A percentile compares a stretch with the other conserved stretches of the same genome.
Conservation (phyloP, 2,797 vertebrate species). For the Acrocephalus scirpaceus region DNA sequence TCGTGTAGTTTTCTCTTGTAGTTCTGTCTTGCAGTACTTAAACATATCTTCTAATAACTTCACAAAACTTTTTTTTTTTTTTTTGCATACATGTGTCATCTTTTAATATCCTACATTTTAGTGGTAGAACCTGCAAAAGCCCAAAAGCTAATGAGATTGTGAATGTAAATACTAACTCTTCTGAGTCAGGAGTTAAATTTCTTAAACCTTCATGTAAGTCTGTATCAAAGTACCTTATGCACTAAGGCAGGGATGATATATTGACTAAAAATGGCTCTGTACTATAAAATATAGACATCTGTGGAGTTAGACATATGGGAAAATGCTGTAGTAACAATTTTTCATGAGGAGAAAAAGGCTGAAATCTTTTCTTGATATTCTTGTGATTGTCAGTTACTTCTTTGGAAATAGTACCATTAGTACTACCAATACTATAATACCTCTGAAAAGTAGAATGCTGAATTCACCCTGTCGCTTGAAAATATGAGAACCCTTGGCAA, state of each 20-base stretch:
- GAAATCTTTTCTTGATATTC: background rate
- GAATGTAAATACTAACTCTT: background rate
- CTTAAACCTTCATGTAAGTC: background rate
- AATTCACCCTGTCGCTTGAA: background rate
- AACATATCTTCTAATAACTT: background rate
- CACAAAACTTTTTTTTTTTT: background rate
- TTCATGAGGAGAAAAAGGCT: background rate
- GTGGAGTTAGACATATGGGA: background rate
- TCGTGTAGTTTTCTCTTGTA: background rate
- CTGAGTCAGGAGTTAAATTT: background rate
- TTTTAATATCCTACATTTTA: background rate
- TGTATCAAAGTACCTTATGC: background rate
- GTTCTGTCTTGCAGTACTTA: background rate
- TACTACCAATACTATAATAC: background rate
- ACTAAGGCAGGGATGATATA: background rate
- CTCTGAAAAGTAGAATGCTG: background rate
- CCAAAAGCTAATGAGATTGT: background rate
- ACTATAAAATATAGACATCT: background rate
- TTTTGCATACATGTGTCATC: background rate
- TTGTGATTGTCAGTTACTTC: background rate
- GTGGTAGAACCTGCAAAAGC: background rate
- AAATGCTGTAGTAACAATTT: background rate
- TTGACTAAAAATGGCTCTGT: background rate
- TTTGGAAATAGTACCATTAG: background rate
- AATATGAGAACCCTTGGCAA: background rate